Base-by-base conservation (phyloP, 2,888 invertebrate genomes). In the Philereme vetulata region DNA sequence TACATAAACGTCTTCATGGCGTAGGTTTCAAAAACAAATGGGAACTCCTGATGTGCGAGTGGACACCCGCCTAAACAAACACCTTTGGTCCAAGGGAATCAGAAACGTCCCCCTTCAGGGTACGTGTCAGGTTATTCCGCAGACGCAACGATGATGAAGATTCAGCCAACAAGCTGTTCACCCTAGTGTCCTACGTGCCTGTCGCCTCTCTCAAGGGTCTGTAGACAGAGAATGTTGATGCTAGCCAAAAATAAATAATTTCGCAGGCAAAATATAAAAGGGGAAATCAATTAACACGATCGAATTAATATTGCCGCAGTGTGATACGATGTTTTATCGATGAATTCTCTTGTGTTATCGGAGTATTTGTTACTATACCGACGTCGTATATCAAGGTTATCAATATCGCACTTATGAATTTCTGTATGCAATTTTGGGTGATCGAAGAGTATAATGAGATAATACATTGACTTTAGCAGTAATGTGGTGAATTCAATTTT, bases 91-190 rank as follows among this genome's bases (percentile, higher is more conserved):
- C 53, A 98, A 98, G 93, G 99, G 99, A 87, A 96, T 99, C 88
- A 98, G 99, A 93, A 99, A 99, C 92, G 99, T 99, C 66, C 99
- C n/a, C 99, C 70, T 99, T 97, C 96, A 95, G 99, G 70, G 96
- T 99, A 51, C 96, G 99, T 66, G 99, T 99, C 49, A 96, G 99
- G 81, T 93, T 99, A 70, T 98, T 99, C 64, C 96, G 99, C 78
- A 96, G 98, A 86, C 95, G 99, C 74, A 99, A 99, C 84, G 99
- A 99, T 80, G 99, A 99, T 90, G 99, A 99, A 92, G 99, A 99
- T 92, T 98, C 99, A 5, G 96, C 97, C 53, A 96, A 99, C 94
- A 99, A 99, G 93, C 92, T 99, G 85, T 99, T 98, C 94, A 99
- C 99, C 33, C 94, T 99, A 74, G 98, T 99, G 68, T 98, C 99